A percentile compares a stretch with the other conserved stretches of the same genome.
Conservation (phyloP, 2,888 invertebrate genomes). For the Slavum lentiscoides region DNA sequence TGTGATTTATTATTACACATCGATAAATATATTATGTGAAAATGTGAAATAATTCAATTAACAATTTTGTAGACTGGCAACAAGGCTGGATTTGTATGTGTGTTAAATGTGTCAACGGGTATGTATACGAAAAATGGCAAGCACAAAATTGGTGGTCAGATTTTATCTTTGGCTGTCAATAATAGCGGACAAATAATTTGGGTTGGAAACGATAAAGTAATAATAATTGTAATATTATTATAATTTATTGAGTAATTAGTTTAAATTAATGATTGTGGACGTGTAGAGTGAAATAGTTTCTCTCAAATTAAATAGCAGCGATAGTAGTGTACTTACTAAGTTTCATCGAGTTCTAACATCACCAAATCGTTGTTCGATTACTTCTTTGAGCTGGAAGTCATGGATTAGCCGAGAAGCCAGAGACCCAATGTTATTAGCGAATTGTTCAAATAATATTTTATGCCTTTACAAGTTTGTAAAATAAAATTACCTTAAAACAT, state of each 20-base stretch:
- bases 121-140: slow-evolving; percentile 70
- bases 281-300: slow-evolving; percentile 69
- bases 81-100: slow-evolving; percentile 73
- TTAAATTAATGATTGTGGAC: slow-evolving; percentile 27
- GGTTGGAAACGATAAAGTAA: slow-evolving; percentile 62
- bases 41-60: slow-evolving; percentile 13
- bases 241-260: not conserved
- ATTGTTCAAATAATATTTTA: slow-evolving; percentile 75
- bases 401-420: slow-evolving; percentile 79
- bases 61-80: slow-evolving; percentile 68
- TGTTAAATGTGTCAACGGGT: slow-evolving; percentile 83
- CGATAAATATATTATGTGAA: not conserved
- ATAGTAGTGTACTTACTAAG: slow-evolving; percentile 71
- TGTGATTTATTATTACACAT: slow-evolving; percentile 56
- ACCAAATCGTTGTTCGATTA: slow-evolving; percentile 68
- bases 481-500: slow-evolving; percentile 12
- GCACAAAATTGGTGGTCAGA: slow-evolving; percentile 63
- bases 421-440: slow-evolving; percentile 76
- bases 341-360: slow-evolving; percentile 66
- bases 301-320: slow-evolving; percentile 69
- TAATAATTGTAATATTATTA: not conserved
- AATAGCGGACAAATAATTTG: slow-evolving; percentile 78
- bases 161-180: slow-evolving; percentile 75
- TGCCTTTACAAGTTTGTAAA: slow-evolving; percentile 66
- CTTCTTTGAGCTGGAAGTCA: slow-evolving; percentile 76